Conservation (phyloP, 2,797 vertebrate species). For the Myiotriccus ornatus region DNA sequence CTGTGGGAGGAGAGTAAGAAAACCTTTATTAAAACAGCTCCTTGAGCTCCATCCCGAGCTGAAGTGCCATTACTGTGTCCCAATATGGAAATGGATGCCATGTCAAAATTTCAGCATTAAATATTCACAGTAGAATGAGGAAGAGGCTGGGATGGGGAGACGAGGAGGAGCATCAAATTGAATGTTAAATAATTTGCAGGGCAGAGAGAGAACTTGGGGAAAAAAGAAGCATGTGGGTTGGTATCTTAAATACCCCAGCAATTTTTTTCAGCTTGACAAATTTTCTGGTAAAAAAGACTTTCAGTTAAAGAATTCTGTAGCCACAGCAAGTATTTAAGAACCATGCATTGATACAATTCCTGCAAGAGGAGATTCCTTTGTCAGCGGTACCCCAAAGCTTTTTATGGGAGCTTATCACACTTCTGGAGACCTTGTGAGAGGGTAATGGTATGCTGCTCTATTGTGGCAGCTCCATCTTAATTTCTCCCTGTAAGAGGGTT, state of each 20-base stretch:
- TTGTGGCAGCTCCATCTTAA: background rate
- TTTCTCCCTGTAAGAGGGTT: background rate
- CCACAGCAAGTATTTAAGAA: background rate
- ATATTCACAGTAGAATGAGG: background rate
- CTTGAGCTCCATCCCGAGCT: background rate
- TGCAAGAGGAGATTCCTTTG: background rate
- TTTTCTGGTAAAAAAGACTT: background rate
- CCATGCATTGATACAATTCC: background rate
- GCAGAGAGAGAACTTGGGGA: background rate
- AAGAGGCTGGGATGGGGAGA: background rate
- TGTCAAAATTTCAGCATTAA: background rate
- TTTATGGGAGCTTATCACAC: background rate
- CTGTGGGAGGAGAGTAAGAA: background rate
- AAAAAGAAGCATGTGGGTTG: background rate
- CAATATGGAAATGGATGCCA: conserved; percentile 12
- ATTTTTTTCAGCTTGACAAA: background rate
- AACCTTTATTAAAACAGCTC: conserved; percentile 10
- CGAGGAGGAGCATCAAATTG: background rate
- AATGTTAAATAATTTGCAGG: background rate
- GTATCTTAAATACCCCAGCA: background rate
- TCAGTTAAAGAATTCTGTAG: background rate
- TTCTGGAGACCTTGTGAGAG: background rate
- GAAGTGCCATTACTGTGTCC: background rate
- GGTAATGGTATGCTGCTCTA: background rate
- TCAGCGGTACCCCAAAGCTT: background rate